phyloP scores from a whole-genome alignment of 2,888 invertebrate species.

The Ichneumon xanthorius region DNA sequence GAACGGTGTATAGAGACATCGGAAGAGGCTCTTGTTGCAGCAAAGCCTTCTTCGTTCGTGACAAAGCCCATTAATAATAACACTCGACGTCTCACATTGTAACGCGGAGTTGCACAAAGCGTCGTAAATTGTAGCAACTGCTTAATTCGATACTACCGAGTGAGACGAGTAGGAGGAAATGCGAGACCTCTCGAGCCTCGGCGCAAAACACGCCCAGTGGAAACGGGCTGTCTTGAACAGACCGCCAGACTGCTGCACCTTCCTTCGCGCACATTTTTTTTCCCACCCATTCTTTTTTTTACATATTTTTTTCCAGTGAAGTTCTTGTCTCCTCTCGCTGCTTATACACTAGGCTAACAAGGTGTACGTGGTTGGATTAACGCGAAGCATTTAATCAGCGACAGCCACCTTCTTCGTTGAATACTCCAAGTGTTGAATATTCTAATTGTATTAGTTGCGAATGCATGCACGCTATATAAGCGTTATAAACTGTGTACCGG shows the following conservation, averaged over 20 bases:
- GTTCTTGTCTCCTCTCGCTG: slow-evolving; percentile 26
- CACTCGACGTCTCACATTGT: slow-evolving; percentile 19
- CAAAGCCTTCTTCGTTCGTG: background rate
- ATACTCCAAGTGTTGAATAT: slow-evolving; percentile 43
- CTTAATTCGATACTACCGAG: slow-evolving; percentile 49
- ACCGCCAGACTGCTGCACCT: slow-evolving; percentile 28
- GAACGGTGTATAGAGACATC: background rate
- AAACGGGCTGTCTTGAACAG: slow-evolving; percentile 53
- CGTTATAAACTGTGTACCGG: slow-evolving; percentile 36
- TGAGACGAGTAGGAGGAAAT: slow-evolving; percentile 29
- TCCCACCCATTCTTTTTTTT: background rate
- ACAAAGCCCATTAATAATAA: slow-evolving; percentile 4
- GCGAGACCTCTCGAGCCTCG: slow-evolving; percentile 29
- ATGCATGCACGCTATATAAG: slow-evolving; percentile 16
- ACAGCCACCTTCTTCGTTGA: slow-evolving; percentile 22
- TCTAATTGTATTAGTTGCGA: slow-evolving; percentile 55
- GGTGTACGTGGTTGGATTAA: slow-evolving; percentile 46
- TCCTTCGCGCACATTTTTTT: background rate
- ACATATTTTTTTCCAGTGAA: background rate
- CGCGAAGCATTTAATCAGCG: slow-evolving; percentile 61
- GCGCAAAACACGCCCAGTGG: slow-evolving; percentile 48
- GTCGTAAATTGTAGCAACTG: slow-evolving; percentile 29
- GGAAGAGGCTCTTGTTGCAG: background rate
- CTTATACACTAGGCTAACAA: slow-evolving; percentile 48
- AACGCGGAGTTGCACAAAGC: slow-evolving; percentile 15